A percentile compares a stretch with the other conserved stretches of the same genome.
These are phyloP conservation scores for Rhynchonycteris naso DNA, from an alignment of 2,797 vertebrate genomes.

Conservation along the genomic window DNA sequence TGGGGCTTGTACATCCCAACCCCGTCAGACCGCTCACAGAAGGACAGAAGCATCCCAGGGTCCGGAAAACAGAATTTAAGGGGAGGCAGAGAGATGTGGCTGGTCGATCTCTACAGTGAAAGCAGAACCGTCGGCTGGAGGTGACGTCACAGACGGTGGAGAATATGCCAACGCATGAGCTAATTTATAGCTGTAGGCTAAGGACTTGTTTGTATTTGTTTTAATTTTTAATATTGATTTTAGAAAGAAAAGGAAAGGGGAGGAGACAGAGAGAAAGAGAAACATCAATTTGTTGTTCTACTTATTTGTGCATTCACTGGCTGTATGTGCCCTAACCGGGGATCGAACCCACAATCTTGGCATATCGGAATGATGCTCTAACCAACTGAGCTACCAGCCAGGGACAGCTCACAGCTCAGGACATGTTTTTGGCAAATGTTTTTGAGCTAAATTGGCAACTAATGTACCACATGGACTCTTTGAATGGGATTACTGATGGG, in stretches of 20 bases:
- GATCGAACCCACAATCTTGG: too few relatives aligned
- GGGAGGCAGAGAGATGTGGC: background rate
- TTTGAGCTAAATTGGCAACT: conserved; percentile 43
- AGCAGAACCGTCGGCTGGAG: conserved; percentile 46
- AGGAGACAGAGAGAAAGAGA: too few relatives aligned
- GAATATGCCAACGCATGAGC: conserved; percentile 46
- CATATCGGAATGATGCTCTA: too few relatives aligned
- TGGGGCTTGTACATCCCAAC: conserved; percentile 48
- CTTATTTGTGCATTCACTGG: too few relatives aligned
- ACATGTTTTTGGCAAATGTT: conserved; percentile 21
- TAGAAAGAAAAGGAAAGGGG: too few relatives aligned
- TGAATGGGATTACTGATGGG: conserved; percentile 12
- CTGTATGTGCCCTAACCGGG: too few relatives aligned
- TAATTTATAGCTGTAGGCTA: conserved; percentile 26
- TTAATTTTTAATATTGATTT: too few relatives aligned
- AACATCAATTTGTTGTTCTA: too few relatives aligned
- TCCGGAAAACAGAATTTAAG: conserved; percentile 25
- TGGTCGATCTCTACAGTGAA: background rate
- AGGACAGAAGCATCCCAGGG: background rate
- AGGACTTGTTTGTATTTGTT: conserved; percentile 18
- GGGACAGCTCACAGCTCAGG: background rate
- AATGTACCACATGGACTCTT: background rate
- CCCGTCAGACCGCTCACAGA: conserved; percentile 2
- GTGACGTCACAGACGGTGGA: conserved; percentile 42
- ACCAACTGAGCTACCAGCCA: too few relatives aligned